A percentile compares a stretch with the other conserved stretches of the same genome.
phyloP scores from a whole-genome alignment of 2,113 vertebrate species.

The Salvelinus sp. region DNA sequence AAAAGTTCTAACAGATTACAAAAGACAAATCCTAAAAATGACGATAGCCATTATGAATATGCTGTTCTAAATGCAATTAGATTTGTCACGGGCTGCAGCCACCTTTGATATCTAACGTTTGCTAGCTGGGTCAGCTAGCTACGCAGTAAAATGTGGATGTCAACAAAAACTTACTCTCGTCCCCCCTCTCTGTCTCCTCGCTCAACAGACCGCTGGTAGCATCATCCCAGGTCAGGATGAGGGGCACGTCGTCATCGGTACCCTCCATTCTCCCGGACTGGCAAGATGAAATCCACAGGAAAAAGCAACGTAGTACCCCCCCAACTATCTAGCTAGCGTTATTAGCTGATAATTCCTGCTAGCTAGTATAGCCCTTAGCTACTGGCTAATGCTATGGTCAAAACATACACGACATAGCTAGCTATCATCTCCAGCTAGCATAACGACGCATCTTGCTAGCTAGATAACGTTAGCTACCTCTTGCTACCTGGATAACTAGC shows the following conservation, averaged over 20 bases:
- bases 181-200: slow-evolving; percentile 70
- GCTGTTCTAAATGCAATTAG: too few species aligned
- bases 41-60: too few species aligned
- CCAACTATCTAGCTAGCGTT: too few species aligned
- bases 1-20: too few species aligned
- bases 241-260: slow-evolving; percentile 88
- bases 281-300: too few species aligned
- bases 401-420: neutral
- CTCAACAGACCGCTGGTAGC: slow-evolving; percentile 70
- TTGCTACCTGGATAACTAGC: neutral
- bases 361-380: too few species aligned
- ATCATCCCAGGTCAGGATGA: slow-evolving; percentile 93
- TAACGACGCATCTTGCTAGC: neutral
- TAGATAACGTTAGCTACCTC: neutral
- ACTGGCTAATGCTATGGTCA: too few species aligned
- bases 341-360: too few species aligned
- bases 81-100: neutral
- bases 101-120: neutral
- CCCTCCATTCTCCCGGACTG: slow-evolving; percentile 70
- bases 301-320: too few species aligned
- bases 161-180: slow-evolving; percentile 81
- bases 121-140: too few species aligned
- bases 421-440: neutral
- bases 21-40: too few species aligned
- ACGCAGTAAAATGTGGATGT: neutral